Evolutionary conservation across 2,888 invertebrate species (phyloP), one percentile per base, ranked within the genome.

Genomic region (Caenorhabditis sinica): DNA sequence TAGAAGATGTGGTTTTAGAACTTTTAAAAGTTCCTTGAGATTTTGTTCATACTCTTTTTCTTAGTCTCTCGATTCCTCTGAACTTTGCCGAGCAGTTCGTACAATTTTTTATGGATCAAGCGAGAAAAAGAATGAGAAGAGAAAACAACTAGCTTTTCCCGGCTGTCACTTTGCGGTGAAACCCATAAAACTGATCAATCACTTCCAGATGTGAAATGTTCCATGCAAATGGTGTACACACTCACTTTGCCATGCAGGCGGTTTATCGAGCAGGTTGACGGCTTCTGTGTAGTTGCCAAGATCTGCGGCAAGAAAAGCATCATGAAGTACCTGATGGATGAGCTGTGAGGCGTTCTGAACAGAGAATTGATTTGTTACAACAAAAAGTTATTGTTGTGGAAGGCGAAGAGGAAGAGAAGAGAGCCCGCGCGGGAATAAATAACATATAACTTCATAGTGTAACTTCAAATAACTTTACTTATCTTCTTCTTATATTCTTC

Each of bases 241-340:
- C 90, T 82, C 72, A 90, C 90, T 89, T 72, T 89, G 86, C 89
- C 89, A 87, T 40, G 77, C 72, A 0, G 88, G 85, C 36, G 90
- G 90, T 76, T 88, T 84, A 30, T 87, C 88, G 30, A 87, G 73
- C 36, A 83, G 75, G 40, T 81, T 87, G 56, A 89, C 84, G 30
- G 85, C 75, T 43, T 84, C 74, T 17, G 87, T 88, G 60, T 89
- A 89, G 71, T 89, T 89, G 36, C 71, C 77, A 76, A 89, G 69
- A 33, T 88, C 80, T 28, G 87, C 71, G 23, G 88, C 86, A 5
- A 87, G 71, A 33, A 89, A 89, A 20, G 89, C 89, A 53, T 88
- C 89, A 81, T 86, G 84, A 28, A 89, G 82, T n/a, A 88, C 88
- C 68, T 87, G 84, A 49, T 87, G 87, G 68, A 89, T 83, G 74